Percentiles rank a stretch among this genome's conserved stretches.
Evolutionary conservation across 2,113 vertebrate species (phyloP).

Genomic region (Menidia beryllina): DNA sequence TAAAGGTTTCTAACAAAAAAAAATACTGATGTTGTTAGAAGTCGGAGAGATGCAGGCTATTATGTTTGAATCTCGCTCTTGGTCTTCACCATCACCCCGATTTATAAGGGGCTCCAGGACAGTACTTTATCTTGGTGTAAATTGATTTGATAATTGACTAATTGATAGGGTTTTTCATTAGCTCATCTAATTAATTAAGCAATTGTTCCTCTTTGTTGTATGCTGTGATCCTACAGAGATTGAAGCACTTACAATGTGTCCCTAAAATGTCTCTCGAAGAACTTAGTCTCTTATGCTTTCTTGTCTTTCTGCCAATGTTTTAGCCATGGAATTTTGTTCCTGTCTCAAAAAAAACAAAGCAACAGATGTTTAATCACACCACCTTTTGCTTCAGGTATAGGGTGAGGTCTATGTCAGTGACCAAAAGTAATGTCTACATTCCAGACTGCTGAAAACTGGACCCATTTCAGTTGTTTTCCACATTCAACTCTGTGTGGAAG

Average conservation of each 20-base stretch:
- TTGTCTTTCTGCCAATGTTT: not conserved
- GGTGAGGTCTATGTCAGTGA: not conserved
- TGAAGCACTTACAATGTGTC: not conserved
- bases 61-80: not conserved
- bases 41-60: not conserved
- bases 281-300: no score
- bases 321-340: no score
- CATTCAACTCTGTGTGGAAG: not conserved
- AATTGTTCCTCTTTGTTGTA: not conserved
- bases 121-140: slow-evolving; percentile 10
- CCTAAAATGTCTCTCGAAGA: no score
- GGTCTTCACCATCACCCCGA: not conserved
- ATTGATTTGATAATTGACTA: slow-evolving; percentile 19
- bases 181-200: slow-evolving; percentile 14
- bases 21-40: not conserved
- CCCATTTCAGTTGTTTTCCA: not conserved
- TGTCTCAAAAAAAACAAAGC: not conserved
- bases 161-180: slow-evolving; percentile 20
- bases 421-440: no score
- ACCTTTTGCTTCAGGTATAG: not conserved
- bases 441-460: not conserved
- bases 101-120: slow-evolving; percentile 23
- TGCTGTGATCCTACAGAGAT: not conserved
- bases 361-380: not conserved
- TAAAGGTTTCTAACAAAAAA: not conserved